Base-by-base conservation (phyloP, 2,113 vertebrate species). In the Himantopus leucocephalus region DNA sequence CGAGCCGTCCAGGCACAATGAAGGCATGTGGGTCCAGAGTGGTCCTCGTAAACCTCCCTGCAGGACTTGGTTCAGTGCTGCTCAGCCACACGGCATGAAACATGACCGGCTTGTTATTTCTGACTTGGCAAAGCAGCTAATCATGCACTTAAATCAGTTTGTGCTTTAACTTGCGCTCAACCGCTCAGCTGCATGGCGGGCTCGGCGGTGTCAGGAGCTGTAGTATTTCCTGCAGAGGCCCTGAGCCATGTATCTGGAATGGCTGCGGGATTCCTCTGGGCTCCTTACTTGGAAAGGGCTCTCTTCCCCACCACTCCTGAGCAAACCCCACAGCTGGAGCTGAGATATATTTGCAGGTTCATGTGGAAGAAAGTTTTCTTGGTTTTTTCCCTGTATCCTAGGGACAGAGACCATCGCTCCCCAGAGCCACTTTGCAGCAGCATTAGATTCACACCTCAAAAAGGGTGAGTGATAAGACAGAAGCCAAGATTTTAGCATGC, bases 291-390 rank as follows among this genome's bases (percentile, higher is more conserved):
- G 20, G 41, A 55, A 75, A 3, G 4, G 16, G 1, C 2, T 84
- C 41, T 82, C 8, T 4, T 43, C 11, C 23, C 10, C 0, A 0
- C 3, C 0, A 0, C 8, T 71, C 27, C 14, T 0, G 0, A 45
- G 18, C 11, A 56, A 80, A 16, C 10, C 8, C 2, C 8, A 9
- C 0, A 1, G 16, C 16, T 80, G 41, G 32, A 48, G 21, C 9
- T 20, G 26, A 68, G 45, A 39, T 3, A 20, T 1, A 11, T 85
- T 64, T 93, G 9, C 30, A 66, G 22, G 23, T 9, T 64, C 2
- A 0, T 0, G 0, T 12, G 20, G 41, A 45, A 67, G n/a, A 64
- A 52, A 24, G 1, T 26, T 81, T 72, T 24, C 6, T 37, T 0
- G 0, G 7, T 53, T 77, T 75, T 39, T 48, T 91, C 34, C 14